Base-by-base conservation (phyloP, 2,888 invertebrate species). In the Anthrax anthrax region DNA sequence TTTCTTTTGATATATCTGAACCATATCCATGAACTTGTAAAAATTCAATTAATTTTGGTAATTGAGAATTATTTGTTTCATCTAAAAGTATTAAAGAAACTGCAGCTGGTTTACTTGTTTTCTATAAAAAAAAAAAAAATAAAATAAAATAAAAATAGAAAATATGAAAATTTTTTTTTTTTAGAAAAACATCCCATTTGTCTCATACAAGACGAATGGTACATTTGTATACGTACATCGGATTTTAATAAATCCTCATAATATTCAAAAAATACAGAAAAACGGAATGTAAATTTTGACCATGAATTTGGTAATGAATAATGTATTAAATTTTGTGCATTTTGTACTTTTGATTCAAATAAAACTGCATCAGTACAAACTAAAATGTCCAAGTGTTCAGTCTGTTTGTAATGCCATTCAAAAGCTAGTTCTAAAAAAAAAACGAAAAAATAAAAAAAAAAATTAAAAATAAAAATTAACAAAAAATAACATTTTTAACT, bases 311-410 rank as follows among this genome's bases (percentile, higher is more conserved):
- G 80, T 52, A 87, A 61, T 3, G 83, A 80, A 63, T 76, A 86
- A 60, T 87, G 84, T 16, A 89, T 71, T 27, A 88, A 64, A 55
- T 76, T 71, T 43, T 75, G 70, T 0, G 81, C 81, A 60, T 82
- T 73, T 0, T 74, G 76, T 8, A 86, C 69, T 48, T 74, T 72
- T 44, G 86, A 58, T 52, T 79, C 75, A 0, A 68, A 68, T 43
- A 84, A 67, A 55, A 77, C 72, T 14, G 70, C 69, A 60, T 88
- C 87, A n/a, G 79, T 78, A 55, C 81, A 79, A 8, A 88, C 68
- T 14, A 86, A 64, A 49, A 80, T 63, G 23, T 74, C 70, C 42
- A 47, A 44, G 13, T 47, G 37, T 3, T 46, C 47, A 4, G 12
- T 13, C 14, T 16, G 19, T 12, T 17, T 34, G 19, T 42, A 16